Base-by-base conservation (phyloP, 2,888 invertebrate genomes). In the Oscheius sp. region DNA sequence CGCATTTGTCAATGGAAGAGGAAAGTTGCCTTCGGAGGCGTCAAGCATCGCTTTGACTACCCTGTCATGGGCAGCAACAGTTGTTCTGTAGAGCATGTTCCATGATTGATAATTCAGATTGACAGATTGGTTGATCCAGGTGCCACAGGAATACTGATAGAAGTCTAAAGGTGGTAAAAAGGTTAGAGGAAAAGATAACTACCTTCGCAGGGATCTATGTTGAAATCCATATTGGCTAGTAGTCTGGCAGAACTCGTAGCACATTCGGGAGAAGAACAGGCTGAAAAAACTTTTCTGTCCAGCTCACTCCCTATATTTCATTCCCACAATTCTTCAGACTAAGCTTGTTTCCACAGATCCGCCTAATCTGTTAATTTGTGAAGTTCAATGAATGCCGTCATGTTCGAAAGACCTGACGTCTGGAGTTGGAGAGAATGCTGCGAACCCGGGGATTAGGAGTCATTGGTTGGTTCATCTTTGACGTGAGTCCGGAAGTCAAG, bases 101-200 rank as follows among this genome's bases (percentile, higher is more conserved):
- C 72, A 74, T 8, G 69, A 56, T 44, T 64, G 68, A 47, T 72
- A 72, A 44, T 74, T 72, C 2, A 74, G 56, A 54, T 72, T 76
- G n/a, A 74, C 67, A 17, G 72, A 66, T 33, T 69, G 63, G 49
- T 76, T 76, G 20, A 76, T 74, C 74, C 73, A 76, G n/a, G 32
- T 45, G 20, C 76, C 76, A 38, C 76, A 76, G 5, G 76, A 72
- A 49, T 70, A 76, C 44, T 71, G 67, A 56, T 74, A 76, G 49
- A 76, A 76, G 54, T 76, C 68, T 66, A 28, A 20, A 26, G n/a
- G n/a, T 26, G 28, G 12, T 3, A 0, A 26, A 6, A 14, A 14
- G 24, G 26, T 28, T 44, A 24, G n/a, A 8, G 1, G 22, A 2
- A 22, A 24, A 9, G 12, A 26, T 5, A 12, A 41, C 20, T 41